Conservation (phyloP, 2,113 vertebrate species). For the Calyptomena viridis region DNA sequence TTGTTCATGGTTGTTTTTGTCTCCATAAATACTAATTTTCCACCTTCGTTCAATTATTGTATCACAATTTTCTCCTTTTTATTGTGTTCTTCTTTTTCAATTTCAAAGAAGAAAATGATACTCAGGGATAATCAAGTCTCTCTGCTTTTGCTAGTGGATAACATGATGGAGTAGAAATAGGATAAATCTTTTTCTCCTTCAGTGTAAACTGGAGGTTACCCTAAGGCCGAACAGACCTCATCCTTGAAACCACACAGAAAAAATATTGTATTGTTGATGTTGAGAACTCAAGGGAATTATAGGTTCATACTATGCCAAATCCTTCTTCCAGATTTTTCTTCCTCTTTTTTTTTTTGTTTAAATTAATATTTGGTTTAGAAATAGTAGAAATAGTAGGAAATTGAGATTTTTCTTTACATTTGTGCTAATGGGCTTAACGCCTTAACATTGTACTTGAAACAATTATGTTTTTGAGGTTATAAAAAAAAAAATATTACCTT, state of each 20-base stretch:
- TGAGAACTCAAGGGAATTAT: background rate
- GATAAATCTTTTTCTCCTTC: slow-evolving; percentile 8
- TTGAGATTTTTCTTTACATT: background rate
- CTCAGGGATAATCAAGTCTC: background rate
- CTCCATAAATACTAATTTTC: background rate
- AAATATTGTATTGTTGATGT: background rate
- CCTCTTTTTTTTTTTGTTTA: background rate
- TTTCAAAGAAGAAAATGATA: slow-evolving; percentile 3
- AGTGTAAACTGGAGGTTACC: background rate
- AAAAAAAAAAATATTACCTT: background rate
- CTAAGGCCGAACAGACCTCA: background rate
- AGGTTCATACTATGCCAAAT: background rate
- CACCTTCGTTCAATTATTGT: background rate
- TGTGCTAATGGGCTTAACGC: background rate
- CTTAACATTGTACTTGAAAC: background rate
- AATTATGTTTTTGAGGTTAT: background rate
- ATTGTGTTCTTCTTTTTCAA: background rate
- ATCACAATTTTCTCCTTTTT: background rate
- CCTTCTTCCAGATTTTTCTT: background rate
- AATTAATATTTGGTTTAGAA: background rate
- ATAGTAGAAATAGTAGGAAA: background rate
- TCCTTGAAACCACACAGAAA: background rate
- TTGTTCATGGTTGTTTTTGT: background rate
- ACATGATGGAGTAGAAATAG: background rate
- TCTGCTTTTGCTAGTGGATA: background rate